Evolutionary conservation across 2,888 invertebrate genomes (phyloP), one percentile per base, ranked within the genome.

Genomic region (Saturnia pavonia): DNA sequence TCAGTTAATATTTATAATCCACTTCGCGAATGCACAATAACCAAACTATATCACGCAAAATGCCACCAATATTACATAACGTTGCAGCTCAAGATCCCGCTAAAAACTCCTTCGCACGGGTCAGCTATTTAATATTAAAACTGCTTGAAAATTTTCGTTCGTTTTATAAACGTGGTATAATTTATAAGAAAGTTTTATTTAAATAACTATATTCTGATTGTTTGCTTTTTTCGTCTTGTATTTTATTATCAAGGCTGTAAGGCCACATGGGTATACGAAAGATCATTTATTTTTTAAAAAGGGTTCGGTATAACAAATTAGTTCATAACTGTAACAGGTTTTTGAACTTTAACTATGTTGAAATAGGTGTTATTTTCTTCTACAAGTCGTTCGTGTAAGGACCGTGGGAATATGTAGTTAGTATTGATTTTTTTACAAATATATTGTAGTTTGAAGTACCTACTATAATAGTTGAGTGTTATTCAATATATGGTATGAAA

Each of bases 381-480:
- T 19, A 19, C 12, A 25, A 12, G 25, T 25, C 19, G 57, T 11
- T 25, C 8, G 6, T 25, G 40, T 27, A 25, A 63, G 12, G 27
- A 16, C n/a, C 65, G 65, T 65, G 65, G 72, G 74, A 65, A 65
- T 65, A 19, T 8, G 68, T 71, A 51, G 8, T 71, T 71, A 51
- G 2, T 70, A 43, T 67, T 70, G 45, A 69, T 68, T 63, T 43
- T 72, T 70, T 57, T 57, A 25, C 25, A 25, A 25, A 57, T 25
- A 57, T 3, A 25, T 57, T 12, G 25, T 57, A 25, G 12, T 8
- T 25, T 57, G 12, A 14, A 25, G 25, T 14, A 25, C 12, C 2
- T 57, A 25, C 4, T 57, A 57, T 25, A 25, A 57, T 27, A 14
- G 19, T 25, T 25, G 25, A 22, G 12, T 57, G 51, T 51, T 19